Evolutionary conservation across 2,113 vertebrate genomes (phyloP), one percentile per base, ranked within the genome.

Genomic region (Entelurus aequoreus): DNA sequence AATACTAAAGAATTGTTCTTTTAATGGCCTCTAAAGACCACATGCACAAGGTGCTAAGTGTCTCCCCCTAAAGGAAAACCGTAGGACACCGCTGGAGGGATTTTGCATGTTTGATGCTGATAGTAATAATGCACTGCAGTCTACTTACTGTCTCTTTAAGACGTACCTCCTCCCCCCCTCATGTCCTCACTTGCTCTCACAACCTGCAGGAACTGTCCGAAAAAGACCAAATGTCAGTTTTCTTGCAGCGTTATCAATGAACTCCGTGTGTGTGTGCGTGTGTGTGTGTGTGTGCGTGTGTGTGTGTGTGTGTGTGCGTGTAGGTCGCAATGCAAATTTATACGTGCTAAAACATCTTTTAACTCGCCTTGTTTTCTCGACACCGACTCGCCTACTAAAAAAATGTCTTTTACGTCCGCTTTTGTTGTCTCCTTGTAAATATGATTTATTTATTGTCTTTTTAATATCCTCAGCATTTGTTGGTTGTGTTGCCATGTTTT

Each of bases 371-470:
- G 44, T 55, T 57, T 21, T 44, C 37, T 19, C 54, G 49, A 63
- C 44, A 46, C 42, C 42, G 78, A 81, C 79, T 83, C 66, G 81
- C 78, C 77, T 79, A 84, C 78, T 84, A 83, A 81, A 73, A 71
- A 75, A 61, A 8, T 77, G 52, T 65, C 28, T 77, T 65, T 72
- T 68, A 21, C 46, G 48, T 68, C 84, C 71, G 80, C 79, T 81
- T 83, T 76, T 76, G 46, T 77, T 65, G 74, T 75, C 71, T 74
- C 37, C 14, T 69, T 88, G 84, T 88, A 88, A 82, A 84, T 88
- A 86, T 71, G 70, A 81, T 82, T 88, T 86, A 88, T 88, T 88
- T 87, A 88, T 88, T 88, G 78, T 83, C 78, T 86, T 82, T 85
- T 87, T 85, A 88, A 87, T 85, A 84, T 84, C 79, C 77, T 82